These are phyloP conservation scores for Nomada flava DNA, from an alignment of 2,888 invertebrate genomes.

Conservation along the genomic window DNA sequence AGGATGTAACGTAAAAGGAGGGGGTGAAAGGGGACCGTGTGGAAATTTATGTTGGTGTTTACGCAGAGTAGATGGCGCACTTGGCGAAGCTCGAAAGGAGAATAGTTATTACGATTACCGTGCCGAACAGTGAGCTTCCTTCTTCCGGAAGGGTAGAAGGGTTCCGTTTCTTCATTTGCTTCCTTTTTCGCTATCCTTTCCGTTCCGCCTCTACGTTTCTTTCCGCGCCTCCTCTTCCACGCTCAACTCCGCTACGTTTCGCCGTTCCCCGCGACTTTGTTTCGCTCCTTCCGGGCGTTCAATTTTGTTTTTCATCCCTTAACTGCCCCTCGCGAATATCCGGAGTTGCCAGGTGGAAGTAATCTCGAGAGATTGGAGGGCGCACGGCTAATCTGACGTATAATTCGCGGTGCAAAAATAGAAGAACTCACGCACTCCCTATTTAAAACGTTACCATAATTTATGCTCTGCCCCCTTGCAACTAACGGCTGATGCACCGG, in stretches of 20 bases:
- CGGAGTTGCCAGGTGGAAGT: slow-evolving; percentile 15
- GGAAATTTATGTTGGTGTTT: slow-evolving; percentile 80
- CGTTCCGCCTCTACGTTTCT: neutral
- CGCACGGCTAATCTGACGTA: slow-evolving; percentile 29
- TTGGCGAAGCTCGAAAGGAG: slow-evolving; percentile 57
- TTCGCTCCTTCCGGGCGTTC: slow-evolving; percentile 14
- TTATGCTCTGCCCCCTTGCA: slow-evolving; percentile 15
- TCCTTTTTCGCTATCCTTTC: neutral
- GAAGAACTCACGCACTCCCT: neutral
- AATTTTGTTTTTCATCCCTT: slow-evolving; percentile 34
- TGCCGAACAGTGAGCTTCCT: slow-evolving; percentile 45
- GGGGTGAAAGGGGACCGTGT: slow-evolving; percentile 53
- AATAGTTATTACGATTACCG: slow-evolving; percentile 78
- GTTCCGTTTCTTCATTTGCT: slow-evolving; percentile 36
- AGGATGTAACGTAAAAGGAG: slow-evolving; percentile 62
- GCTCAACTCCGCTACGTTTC: neutral
- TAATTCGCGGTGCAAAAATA: slow-evolving; percentile 27
- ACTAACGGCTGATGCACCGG: slow-evolving; percentile 35
- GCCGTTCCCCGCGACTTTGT: slow-evolving; percentile 2
- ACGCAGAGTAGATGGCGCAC: slow-evolving; percentile 71
- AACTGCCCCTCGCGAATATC: neutral
- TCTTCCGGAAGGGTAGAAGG: slow-evolving; percentile 33
- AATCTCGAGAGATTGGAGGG: slow-evolving; percentile 27
- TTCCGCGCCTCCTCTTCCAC: neutral
- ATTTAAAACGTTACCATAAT: slow-evolving; percentile 33